phyloP scores from a whole-genome alignment of 2,797 vertebrate genomes.

The Hippoglossus hippoglossus region DNA sequence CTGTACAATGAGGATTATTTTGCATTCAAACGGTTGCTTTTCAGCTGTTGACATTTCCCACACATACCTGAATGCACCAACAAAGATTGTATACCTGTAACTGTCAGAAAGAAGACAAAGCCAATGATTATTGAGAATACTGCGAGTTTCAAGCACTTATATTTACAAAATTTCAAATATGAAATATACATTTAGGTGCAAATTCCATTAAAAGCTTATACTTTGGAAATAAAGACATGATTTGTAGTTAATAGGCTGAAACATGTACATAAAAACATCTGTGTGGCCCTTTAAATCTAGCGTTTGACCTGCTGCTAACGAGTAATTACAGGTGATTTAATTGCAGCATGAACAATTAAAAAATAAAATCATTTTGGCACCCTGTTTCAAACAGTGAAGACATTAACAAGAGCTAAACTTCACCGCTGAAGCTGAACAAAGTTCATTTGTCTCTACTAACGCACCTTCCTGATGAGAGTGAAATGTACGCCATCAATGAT shows the following conservation, averaged over 20 bases:
- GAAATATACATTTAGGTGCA: background rate
- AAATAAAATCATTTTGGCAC: constrained; percentile 8
- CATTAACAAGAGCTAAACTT: background rate
- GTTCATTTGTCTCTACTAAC: constrained; percentile 25
- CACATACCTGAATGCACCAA: background rate
- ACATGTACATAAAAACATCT: background rate
- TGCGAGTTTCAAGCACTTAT: background rate
- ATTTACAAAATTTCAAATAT: background rate
- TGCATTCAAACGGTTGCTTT: background rate
- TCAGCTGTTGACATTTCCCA: background rate
- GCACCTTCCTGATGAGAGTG: constrained; percentile 22
- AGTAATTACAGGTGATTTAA: background rate
- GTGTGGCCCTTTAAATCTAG: background rate
- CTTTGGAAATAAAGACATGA: constrained; percentile 12
- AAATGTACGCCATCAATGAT: background rate
- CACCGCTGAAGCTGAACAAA: background rate
- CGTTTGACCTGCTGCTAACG: background rate
- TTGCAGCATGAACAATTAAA: background rate
- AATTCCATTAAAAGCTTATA: background rate
- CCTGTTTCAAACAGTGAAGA: background rate
- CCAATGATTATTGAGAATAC: background rate
- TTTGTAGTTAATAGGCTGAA: constrained; percentile 16
- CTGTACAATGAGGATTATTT: background rate
- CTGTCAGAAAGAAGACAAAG: background rate
- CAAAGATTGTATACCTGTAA: background rate